Conservation (phyloP, 2,113 vertebrate genomes). For the Chaetura pelagica region DNA sequence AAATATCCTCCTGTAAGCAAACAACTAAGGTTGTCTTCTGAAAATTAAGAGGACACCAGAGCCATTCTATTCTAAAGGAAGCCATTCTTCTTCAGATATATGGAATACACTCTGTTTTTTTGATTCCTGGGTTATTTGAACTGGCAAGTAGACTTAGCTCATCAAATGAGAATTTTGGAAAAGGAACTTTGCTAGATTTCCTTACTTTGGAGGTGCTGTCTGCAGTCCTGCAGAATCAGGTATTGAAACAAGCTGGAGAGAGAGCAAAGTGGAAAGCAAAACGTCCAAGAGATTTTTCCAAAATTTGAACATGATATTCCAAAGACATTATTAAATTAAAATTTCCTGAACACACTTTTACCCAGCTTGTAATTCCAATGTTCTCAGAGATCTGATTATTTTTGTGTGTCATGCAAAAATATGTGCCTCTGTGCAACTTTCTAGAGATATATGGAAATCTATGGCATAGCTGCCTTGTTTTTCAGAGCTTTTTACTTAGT, state of each 20-base stretch:
- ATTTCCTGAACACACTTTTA: background rate
- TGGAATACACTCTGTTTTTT: background rate
- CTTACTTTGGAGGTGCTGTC: background rate
- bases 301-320: background rate
- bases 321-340: background rate
- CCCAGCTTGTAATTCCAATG: background rate
- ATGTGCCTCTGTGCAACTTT: background rate
- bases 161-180: background rate
- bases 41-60: background rate
- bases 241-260: background rate
- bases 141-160: background rate
- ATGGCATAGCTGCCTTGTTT: background rate
- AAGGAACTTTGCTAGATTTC: background rate
- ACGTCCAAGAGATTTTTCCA: background rate
- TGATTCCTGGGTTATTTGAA: background rate
- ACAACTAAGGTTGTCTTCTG: background rate
- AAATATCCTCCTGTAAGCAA: background rate
- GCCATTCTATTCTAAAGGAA: background rate
- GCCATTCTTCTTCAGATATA: background rate
- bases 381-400: background rate
- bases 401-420: background rate
- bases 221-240: background rate
- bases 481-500: rapidly evolving
- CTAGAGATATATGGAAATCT: background rate
- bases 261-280: background rate